These are phyloP conservation scores for Proales similis DNA, from an alignment of 1,140 invertebrate species.

Conservation along the genomic window DNA sequence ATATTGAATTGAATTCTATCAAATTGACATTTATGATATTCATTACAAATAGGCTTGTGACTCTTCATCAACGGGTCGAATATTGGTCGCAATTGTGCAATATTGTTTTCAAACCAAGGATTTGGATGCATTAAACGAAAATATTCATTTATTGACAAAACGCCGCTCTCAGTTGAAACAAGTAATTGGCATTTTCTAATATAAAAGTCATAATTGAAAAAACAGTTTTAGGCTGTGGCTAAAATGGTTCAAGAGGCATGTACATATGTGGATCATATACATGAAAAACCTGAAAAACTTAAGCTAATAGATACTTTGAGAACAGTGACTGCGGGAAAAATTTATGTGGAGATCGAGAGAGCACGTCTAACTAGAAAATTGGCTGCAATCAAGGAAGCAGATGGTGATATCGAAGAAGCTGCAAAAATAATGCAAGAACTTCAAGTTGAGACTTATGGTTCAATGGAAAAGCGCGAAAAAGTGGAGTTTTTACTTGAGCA, in stretches of 20 bases:
- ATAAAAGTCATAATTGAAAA: background rate
- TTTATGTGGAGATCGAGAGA: constrained; percentile 97
- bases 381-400: constrained; percentile 83
- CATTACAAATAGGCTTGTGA: constrained; percentile 67
- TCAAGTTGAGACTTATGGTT: constrained; percentile 96
- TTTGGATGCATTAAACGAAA: constrained; percentile 85
- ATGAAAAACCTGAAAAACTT: constrained; percentile 58
- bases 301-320: constrained; percentile 91
- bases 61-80: constrained; percentile 82
- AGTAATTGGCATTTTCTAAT: constrained; percentile 44
- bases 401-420: constrained; percentile 80
- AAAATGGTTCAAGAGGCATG: constrained; percentile 97
- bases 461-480: constrained; percentile 96
- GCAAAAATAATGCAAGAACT: constrained; percentile 88
- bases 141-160: constrained; percentile 82
- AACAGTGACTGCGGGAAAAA: constrained; percentile 93
- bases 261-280: constrained; percentile 70
- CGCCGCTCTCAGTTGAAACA: constrained; percentile 91
- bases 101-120: constrained; percentile 87
- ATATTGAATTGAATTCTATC: background rate
- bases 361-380: constrained; percentile 87
- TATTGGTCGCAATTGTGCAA: constrained; percentile 87
- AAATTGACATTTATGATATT: background rate
- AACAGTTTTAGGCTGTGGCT: constrained; percentile 65
- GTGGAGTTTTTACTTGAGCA: constrained; percentile 91